Conservation (phyloP, 2,888 invertebrate genomes). For the Meiosimyza decipiens region DNA sequence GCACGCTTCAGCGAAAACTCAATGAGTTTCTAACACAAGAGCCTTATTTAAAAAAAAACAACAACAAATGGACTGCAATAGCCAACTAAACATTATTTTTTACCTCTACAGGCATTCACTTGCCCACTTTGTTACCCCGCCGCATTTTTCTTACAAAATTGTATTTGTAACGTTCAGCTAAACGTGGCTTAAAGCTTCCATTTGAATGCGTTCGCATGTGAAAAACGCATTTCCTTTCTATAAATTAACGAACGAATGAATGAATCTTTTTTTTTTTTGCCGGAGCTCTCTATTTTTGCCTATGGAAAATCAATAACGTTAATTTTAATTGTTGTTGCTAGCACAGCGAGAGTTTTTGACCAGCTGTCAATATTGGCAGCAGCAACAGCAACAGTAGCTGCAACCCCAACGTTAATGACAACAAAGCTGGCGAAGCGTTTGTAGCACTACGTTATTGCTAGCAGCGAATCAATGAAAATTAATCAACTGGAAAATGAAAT, state of each 20-base stretch:
- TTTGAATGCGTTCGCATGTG: constrained; percentile 6
- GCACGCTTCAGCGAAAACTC: too few species aligned
- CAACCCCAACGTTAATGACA: neutral
- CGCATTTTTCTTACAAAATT: too few species aligned
- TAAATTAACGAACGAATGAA: too few species aligned
- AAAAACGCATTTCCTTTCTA: neutral
- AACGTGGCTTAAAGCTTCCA: constrained; percentile 7
- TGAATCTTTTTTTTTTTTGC: too few species aligned
- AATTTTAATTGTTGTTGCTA: neutral
- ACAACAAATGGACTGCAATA: too few species aligned
- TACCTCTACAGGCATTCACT: too few species aligned
- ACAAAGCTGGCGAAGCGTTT: neutral
- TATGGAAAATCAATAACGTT: constrained; percentile 18
- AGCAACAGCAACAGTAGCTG: neutral
- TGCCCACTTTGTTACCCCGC: too few species aligned
- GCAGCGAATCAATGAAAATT: neutral
- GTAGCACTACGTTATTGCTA: neutral
- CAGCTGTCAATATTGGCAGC: neutral
- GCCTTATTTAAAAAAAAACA: too few species aligned
- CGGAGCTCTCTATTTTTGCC: neutral
- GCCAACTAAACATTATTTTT: too few species aligned
- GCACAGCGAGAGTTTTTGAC: neutral
- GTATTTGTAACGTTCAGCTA: too few species aligned
- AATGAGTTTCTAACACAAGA: too few species aligned
- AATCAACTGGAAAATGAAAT: too few species aligned